Conservation (phyloP, 2,113 vertebrate species). For the Brachyhypopomus gauderio region DNA sequence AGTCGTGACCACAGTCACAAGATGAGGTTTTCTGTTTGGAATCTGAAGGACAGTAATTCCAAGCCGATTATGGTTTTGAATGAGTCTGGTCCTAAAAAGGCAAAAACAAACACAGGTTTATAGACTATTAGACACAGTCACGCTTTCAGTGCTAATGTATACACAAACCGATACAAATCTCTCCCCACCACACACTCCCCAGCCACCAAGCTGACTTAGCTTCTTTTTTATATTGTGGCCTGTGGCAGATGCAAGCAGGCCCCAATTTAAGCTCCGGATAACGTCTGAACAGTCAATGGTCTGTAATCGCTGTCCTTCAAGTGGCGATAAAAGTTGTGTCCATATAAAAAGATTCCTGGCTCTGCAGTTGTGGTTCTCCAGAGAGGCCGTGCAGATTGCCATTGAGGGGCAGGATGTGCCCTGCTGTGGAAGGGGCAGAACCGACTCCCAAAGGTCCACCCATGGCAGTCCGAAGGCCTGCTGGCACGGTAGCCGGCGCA, state of each 20-base stretch:
- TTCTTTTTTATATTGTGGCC: slow-evolving; percentile 10
- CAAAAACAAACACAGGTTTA: slow-evolving; percentile 44
- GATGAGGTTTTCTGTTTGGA: slow-evolving; percentile 57
- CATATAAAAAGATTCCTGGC: slow-evolving; percentile 17
- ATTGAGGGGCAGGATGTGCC: background rate
- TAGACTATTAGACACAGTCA: slow-evolving; percentile 49
- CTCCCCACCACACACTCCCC: slow-evolving; percentile 28
- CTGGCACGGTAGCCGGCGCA: slow-evolving; percentile 5
- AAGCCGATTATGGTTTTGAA: slow-evolving; percentile 58
- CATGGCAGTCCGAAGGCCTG: background rate
- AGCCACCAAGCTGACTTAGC: slow-evolving; percentile 21
- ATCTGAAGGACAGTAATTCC: slow-evolving; percentile 55
- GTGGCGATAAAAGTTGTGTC: slow-evolving; percentile 28
- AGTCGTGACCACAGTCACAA: slow-evolving; percentile 55
- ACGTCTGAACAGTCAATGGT: background rate
- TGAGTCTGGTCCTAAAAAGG: slow-evolving; percentile 47
- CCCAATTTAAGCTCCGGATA: slow-evolving; percentile 23
- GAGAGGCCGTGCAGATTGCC: background rate
- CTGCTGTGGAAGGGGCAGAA: background rate
- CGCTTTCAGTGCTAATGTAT: slow-evolving; percentile 42
- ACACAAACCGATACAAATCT: slow-evolving; percentile 49
- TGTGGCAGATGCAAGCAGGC: slow-evolving; percentile 26
- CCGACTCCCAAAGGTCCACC: background rate
- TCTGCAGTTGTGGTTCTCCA: slow-evolving; percentile 1
- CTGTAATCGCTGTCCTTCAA: slow-evolving; percentile 16